Base-by-base conservation (phyloP, 2,888 invertebrate genomes). In the Dimorphilus gyrociliatus region DNA sequence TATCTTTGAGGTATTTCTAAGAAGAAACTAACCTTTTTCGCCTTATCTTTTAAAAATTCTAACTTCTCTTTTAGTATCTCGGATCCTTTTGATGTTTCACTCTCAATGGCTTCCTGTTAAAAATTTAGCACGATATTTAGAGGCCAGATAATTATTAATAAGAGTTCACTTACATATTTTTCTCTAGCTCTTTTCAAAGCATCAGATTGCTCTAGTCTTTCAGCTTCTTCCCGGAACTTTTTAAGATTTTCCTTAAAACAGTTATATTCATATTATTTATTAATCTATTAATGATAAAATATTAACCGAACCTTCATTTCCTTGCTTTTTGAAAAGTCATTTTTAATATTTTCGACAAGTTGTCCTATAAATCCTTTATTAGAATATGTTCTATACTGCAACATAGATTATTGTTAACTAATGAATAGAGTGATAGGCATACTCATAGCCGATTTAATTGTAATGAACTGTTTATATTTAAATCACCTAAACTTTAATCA, bases 131-230 rank as follows among this genome's bases (percentile, higher is more conserved):
- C 26, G 7, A 6, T 15, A 14, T 15, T 18, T 4, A 8, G 8
- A 18, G n/a, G 12, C 17, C 15, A 33, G n/a, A 16, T 4, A 6
- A 8, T n/a, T 21, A n/a, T n/a, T 8, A 23, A 8, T 7, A 19
- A 18, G 29, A 10, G n/a, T 16, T 14, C 25, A 50, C 60, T 53
- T 43, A 69, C 68, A 59, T 66, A 71, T 63, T 70, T 70, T 37
- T 63, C 48, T 35, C 70, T 51, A 2, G 94, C 97, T 42, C 88
- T 82, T 64, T 85, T 77, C 34, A 97, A 63, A 1, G 94, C 90
- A 31, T 94, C 94, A 1, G 92, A 86, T 53, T 97, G 82, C 63
- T 94, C 94, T 18, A 97, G 64, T 66, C 85, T 90, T 44, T 86
- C 76, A n/a, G 86, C 82, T 66, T 94, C 92, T 64, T 85, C 81